phyloP scores from a whole-genome alignment of 35 echinoderm and acorn worm species.

The Heliocidaris erythrogramma region DNA sequence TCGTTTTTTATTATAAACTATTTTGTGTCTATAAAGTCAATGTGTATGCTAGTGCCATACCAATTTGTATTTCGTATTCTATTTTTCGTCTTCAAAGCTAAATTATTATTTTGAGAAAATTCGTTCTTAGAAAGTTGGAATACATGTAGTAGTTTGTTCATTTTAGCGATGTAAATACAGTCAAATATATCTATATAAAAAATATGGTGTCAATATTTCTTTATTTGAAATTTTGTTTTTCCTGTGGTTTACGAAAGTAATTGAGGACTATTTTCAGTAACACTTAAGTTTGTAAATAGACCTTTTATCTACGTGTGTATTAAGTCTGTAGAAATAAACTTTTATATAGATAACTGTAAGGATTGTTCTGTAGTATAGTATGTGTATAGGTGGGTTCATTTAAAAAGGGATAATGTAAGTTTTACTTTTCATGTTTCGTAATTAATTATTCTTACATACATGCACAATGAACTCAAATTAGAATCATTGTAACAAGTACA shows the following conservation, averaged over 20 bases:
- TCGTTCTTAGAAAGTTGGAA: background rate
- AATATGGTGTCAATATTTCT: background rate
- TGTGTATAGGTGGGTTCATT: background rate
- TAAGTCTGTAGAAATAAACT: conserved; percentile 3
- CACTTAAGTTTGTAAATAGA: background rate
- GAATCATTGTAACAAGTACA: background rate
- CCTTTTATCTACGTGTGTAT: background rate
- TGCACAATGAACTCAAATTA: background rate
- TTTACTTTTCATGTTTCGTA: background rate
- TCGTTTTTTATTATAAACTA: conserved; percentile 14
- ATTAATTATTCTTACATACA: background rate
- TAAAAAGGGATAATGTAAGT: background rate
- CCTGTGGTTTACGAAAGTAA: background rate
- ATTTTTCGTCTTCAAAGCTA: background rate
- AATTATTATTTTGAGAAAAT: background rate
- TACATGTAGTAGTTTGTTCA: background rate
- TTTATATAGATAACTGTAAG: background rate
- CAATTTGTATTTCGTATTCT: background rate
- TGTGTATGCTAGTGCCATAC: background rate
- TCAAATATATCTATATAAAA: background rate
- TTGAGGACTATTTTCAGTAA: background rate
- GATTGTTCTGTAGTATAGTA: background rate
- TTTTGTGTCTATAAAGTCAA: background rate
- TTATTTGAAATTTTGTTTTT: background rate
- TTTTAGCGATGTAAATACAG: background rate